phyloP scores from a whole-genome alignment of 2,888 invertebrate species.

The Leucoma salicis region DNA sequence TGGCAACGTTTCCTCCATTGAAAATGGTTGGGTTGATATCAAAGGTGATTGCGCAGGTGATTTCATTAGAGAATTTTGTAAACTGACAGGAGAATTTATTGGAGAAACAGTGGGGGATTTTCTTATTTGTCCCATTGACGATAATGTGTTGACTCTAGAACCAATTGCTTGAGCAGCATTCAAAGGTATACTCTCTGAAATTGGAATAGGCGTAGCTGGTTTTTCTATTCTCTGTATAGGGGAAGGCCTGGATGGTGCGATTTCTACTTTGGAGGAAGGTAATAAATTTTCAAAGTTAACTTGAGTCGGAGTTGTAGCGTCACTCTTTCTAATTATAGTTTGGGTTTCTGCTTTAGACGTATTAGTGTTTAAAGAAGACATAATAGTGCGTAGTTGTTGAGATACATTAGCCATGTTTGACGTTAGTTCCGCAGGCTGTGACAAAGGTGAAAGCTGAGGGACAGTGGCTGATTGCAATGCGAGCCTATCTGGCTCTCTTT shows the following conservation, averaged over 20 bases:
- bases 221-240: constrained; percentile 67
- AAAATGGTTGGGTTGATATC: constrained; percentile 55
- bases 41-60: constrained; percentile 70
- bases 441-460: constrained; percentile 87
- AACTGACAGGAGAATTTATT: constrained; percentile 63
- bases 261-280: constrained; percentile 77
- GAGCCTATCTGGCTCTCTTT: constrained; percentile 60
- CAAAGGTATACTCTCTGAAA: constrained; percentile 58
- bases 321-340: constrained; percentile 74
- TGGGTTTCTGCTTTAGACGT: constrained; percentile 77
- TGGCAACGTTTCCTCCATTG: constrained; percentile 52
- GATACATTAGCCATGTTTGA: constrained; percentile 88
- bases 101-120: constrained; percentile 76
- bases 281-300: constrained; percentile 77
- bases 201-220: constrained; percentile 43
- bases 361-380: constrained; percentile 83
- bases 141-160: constrained; percentile 65
- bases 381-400: constrained; percentile 85
- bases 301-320: constrained; percentile 69
- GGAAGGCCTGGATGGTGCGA: constrained; percentile 61
- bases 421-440: constrained; percentile 87
- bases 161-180: constrained; percentile 66
- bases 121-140: constrained; percentile 62
- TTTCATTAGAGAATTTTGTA: constrained; percentile 65
- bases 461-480: constrained; percentile 77